Evolutionary conservation across 2,888 invertebrate genomes (phyloP), one percentile per base, ranked within the genome.

Genomic region (Poecilus cupreus): DNA sequence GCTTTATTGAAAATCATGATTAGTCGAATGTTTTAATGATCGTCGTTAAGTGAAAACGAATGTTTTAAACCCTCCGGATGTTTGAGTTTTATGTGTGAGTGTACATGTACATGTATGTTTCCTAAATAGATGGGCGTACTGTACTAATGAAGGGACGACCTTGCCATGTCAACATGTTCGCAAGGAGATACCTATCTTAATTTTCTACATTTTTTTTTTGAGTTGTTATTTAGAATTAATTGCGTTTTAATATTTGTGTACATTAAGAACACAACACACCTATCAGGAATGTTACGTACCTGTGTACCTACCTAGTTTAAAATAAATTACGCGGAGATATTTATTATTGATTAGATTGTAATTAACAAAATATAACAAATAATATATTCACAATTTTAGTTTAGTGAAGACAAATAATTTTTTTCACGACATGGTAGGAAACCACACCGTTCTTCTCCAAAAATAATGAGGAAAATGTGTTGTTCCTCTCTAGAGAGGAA

Each of bases 21-120:
- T 68, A 79, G 76, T 57, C 18, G 32, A 76, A 54, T 43, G 68
- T 79, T 79, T 68, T 68, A 77, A 77, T 68, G 79, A 68, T 68
- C 79, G 20, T 49, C 49, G 46, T 79, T 68, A 68, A 78, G 49
- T 49, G 68, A 39, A 49, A 68, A 26, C 49, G 51, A 79, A 79
- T 70, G 46, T 51, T 68, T 76, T 39, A 54, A 51, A 49, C 72
- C 72, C 72, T 43, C 46, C 43, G 46, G 49, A 72, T 72, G 18
- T 37, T 32, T 32, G 18, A 11, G 64, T n/a, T 13, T 32, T 43
- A 2, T 68, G 37, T 68, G 64, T 68, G 37, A 5, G 64, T 68
- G 64, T 32, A 32, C 32, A 37, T 32, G 37, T 37, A 18, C 8
- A 18, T 51, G 3, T 43, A 18, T 68, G 37, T 32, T 37, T 32